phyloP scores from a whole-genome alignment of 2,888 invertebrate species.

The Latrodectus hesperus region DNA sequence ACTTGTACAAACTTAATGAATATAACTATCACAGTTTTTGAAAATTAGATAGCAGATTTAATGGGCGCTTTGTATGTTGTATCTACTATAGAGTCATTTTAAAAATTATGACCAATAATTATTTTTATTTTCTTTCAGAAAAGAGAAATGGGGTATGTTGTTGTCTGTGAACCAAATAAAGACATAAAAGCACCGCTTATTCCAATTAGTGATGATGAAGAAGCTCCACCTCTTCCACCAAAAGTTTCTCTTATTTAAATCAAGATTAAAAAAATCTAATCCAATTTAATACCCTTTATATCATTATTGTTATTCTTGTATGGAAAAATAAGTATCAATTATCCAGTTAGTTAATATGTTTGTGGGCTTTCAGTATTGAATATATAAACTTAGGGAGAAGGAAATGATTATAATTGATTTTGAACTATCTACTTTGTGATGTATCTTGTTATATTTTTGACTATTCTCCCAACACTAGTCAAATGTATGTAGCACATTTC shows the following conservation, averaged over 20 bases:
- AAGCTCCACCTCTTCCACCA: conserved; percentile 63
- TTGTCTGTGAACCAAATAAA: conserved; percentile 53
- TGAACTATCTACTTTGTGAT: conserved; percentile 2
- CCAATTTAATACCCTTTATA: conserved; percentile 21
- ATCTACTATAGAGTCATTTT: no score
- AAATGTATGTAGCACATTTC: neutral
- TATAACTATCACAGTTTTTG: no score
- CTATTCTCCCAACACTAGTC: conserved; percentile 1
- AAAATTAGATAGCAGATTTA: no score
- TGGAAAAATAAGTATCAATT: conserved; percentile 9
- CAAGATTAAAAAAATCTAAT: neutral
- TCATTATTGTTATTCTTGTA: conserved; percentile 22
- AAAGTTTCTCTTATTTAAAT: conserved; percentile 60
- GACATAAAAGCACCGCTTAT: conserved; percentile 42
- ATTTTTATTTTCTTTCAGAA: conserved; percentile 29
- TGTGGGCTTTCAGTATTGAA: conserved; percentile 52
- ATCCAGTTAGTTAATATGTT: conserved; percentile 23
- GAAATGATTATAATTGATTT: neutral
- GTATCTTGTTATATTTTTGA: neutral
- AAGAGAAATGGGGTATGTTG: conserved; percentile 46
- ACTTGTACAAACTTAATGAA: no score
- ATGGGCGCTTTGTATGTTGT: no score
- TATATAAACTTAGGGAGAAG: conserved; percentile 26
- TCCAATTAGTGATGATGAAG: conserved; percentile 48
- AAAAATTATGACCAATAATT: no score